These are phyloP conservation scores for Hypselothyrea guttata DNA, from an alignment of 2,888 invertebrate genomes.

Conservation along the genomic window DNA sequence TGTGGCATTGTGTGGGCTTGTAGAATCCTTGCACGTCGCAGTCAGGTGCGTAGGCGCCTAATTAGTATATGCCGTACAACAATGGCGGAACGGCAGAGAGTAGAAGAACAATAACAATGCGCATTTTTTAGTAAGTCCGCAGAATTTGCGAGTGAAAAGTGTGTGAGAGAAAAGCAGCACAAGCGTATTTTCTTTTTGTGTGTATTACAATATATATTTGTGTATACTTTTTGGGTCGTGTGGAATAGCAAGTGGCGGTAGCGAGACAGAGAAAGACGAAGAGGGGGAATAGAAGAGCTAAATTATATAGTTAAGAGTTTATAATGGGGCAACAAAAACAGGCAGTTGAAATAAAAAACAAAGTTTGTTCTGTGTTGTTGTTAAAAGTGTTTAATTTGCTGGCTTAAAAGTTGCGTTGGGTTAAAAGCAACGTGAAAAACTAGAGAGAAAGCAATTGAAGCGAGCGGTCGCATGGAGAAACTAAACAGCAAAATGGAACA, in stretches of 20 bases:
- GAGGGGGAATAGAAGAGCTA: constrained; percentile 25
- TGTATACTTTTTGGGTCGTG: constrained; percentile 52
- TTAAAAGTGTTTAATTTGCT: constrained; percentile 74
- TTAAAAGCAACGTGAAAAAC: constrained; percentile 41
- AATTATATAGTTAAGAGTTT: constrained; percentile 53
- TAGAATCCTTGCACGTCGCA: constrained; percentile 95
- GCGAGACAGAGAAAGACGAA: constrained; percentile 12
- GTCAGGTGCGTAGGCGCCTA: constrained; percentile 89
- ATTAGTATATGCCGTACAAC: constrained; percentile 55
- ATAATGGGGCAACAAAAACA: constrained; percentile 51
- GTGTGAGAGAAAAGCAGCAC: constrained; percentile 47
- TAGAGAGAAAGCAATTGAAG: constrained; percentile 15
- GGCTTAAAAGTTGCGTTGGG: constrained; percentile 72
- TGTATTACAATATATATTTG: constrained; percentile 24
- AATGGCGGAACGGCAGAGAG: constrained; percentile 25
- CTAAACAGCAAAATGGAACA: constrained; percentile 17
- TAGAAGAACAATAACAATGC: constrained; percentile 51
- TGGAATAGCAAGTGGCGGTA: constrained; percentile 21
- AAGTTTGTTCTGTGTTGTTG: constrained; percentile 57
- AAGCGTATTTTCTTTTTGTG: constrained; percentile 52
- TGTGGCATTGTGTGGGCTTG: constrained; percentile 93
- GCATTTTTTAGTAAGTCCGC: constrained; percentile 65
- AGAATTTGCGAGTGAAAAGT: constrained; percentile 30
- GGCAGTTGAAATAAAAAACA: constrained; percentile 43
- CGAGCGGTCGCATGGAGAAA: constrained; percentile 26